These are phyloP conservation scores for Lasioglossum oenotherae DNA, from an alignment of 2,888 invertebrate species.

Conservation along the genomic window DNA sequence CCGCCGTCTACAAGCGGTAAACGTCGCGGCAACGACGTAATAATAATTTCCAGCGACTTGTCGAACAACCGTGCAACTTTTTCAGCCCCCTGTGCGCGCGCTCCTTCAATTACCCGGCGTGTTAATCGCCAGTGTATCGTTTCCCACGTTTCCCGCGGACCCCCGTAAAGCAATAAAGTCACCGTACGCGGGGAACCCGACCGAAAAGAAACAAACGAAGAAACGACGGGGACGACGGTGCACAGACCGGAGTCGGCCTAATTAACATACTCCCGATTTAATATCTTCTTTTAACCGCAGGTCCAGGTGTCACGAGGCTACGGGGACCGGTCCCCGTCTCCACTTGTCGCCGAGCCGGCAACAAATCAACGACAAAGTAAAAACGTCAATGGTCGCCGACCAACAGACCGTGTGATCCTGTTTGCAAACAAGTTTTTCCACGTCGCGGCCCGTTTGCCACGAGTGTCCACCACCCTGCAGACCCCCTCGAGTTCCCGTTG, in stretches of 20 bases:
- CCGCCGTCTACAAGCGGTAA: neutral
- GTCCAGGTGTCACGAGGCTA: slow-evolving; percentile 30
- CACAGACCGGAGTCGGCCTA: slow-evolving; percentile 24
- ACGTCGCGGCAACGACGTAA: neutral
- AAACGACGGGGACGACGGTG: slow-evolving; percentile 22
- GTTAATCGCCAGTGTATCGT: neutral
- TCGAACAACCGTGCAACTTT: neutral
- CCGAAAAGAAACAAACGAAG: neutral
- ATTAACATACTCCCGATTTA: slow-evolving; percentile 55
- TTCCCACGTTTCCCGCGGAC: slow-evolving; percentile 20
- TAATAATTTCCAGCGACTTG: neutral
- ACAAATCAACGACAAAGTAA: slow-evolving; percentile 53
- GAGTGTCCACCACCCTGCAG: neutral
- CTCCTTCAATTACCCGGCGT: neutral
- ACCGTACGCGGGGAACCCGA: neutral
- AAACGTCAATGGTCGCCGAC: slow-evolving; percentile 53
- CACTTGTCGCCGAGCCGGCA: slow-evolving; percentile 47
- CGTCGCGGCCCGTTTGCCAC: slow-evolving; percentile 2
- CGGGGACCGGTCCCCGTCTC: slow-evolving; percentile 32
- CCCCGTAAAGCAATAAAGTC: slow-evolving; percentile 41
- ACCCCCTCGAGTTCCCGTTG: neutral
- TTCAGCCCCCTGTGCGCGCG: neutral
- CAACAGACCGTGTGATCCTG: slow-evolving; percentile 38
- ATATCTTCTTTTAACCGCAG: slow-evolving; percentile 43
- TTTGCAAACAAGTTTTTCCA: slow-evolving; percentile 33